Evolutionary conservation across 1,140 invertebrate species (phyloP).

Genomic region (Lordiphosa collinella): DNA sequence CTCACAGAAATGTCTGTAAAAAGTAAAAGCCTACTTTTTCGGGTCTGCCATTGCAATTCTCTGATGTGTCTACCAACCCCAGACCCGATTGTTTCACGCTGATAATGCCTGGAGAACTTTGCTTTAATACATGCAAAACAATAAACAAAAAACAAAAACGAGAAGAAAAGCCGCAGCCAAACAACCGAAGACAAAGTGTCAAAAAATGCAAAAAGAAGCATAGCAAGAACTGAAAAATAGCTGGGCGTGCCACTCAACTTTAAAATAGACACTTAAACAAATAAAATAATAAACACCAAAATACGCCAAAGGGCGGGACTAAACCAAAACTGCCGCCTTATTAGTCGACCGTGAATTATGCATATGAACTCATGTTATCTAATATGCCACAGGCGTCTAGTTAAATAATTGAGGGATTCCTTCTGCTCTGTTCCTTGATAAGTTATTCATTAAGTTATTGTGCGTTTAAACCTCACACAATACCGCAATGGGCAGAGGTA

Average conservation of each 20-base stretch:
- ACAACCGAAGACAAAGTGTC: neutral
- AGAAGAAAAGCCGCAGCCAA: constrained; percentile 1
- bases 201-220: constrained; percentile 2
- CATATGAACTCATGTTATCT: constrained; percentile 2
- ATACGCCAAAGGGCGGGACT: constrained; percentile 8
- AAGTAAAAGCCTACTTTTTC: constrained; percentile 30
- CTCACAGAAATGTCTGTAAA: constrained; percentile 11
- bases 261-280: too few relatives aligned
- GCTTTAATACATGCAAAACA: constrained; percentile 49
- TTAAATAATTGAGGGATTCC: constrained; percentile 55
- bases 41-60: constrained; percentile 15
- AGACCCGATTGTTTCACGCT: constrained; percentile 42
- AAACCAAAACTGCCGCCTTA: constrained; percentile 48
- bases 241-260: too few relatives aligned
- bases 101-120: constrained; percentile 52
- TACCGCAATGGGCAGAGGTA: constrained; percentile 17
- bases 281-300: neutral
- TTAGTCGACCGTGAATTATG: constrained; percentile 61
- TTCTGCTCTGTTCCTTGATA: constrained; percentile 22
- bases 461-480: constrained; percentile 62
- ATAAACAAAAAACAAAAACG: neutral
- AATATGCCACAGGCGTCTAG: constrained; percentile 35
- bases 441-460: constrained; percentile 67
- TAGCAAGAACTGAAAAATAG: neutral
- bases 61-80: constrained; percentile 31